Evolutionary conservation across 2,797 vertebrate genomes (phyloP).

Genomic region (Diglossa cyanea): DNA sequence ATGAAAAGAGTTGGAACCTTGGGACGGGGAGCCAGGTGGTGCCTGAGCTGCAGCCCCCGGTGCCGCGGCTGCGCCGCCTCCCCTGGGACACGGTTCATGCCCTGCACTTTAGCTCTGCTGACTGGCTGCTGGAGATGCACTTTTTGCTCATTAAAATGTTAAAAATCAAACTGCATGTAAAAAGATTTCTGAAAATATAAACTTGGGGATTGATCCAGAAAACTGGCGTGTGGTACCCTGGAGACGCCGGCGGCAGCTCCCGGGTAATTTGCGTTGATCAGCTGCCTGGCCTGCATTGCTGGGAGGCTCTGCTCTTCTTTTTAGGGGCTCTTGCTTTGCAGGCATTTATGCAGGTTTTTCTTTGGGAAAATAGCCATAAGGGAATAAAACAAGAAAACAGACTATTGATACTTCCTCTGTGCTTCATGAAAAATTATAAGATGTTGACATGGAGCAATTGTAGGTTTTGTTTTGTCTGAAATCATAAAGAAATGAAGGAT

Average conservation of each 20-base stretch:
- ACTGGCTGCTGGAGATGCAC: conserved; percentile 70
- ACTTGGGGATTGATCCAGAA: conserved; percentile 72
- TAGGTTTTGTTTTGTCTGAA: background rate
- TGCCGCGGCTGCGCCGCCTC: conserved; percentile 81
- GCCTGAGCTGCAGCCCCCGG: conserved; percentile 85
- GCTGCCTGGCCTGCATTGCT: conserved; percentile 19
- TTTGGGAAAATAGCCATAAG: background rate
- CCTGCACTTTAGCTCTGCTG: conserved; percentile 76
- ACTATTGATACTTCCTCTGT: background rate
- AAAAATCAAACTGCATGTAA: conserved; percentile 76
- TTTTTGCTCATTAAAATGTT: conserved; percentile 79
- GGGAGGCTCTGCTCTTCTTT: background rate
- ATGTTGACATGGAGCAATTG: background rate
- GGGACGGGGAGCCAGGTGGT: conserved; percentile 87
- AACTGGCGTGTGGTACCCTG: conserved; percentile 25
- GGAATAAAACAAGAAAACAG: background rate
- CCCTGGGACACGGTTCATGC: conserved; percentile 82
- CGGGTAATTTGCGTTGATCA: conserved; percentile 62
- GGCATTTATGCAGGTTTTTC: conserved; percentile 1
- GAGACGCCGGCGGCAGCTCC: conserved; percentile 33
- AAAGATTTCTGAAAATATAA: conserved; percentile 73
- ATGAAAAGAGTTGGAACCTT: conserved; percentile 74
- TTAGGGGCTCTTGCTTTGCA: background rate
- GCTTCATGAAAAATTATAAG: background rate
- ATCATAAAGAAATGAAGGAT: background rate